These are phyloP conservation scores for Camponotus vicinus DNA, from an alignment of 1,140 invertebrate species.

Conservation along the genomic window DNA sequence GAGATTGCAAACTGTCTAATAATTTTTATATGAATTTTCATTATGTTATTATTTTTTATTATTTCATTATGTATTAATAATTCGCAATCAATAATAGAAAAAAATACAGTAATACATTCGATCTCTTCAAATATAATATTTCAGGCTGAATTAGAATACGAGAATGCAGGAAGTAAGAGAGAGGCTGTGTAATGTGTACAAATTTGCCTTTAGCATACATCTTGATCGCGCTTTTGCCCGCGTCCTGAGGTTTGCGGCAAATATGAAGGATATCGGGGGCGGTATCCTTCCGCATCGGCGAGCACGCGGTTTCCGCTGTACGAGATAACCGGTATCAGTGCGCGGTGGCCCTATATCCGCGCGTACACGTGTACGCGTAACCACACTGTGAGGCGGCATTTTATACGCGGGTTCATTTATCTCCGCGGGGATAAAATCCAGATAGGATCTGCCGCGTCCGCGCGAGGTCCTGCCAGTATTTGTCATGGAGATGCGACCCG, in stretches of 20 bases:
- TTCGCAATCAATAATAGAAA: not conserved
- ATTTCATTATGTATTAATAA: too few species aligned
- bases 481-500: conserved; percentile 81
- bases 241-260: conserved; percentile 23
- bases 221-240: not conserved
- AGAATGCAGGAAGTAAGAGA: too few species aligned
- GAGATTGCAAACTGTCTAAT: not conserved
- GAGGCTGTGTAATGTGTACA: not conserved
- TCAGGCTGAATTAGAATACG: not conserved
- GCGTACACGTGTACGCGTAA: conserved; percentile 64
- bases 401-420: conserved; percentile 80
- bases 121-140: not conserved
- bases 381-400: conserved; percentile 69
- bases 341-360: conserved; percentile 52
- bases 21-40: too few species aligned
- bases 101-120: not conserved
- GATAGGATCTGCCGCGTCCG: conserved; percentile 79
- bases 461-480: conserved; percentile 83
- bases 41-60: too few species aligned
- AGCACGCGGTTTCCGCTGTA: conserved; percentile 43
- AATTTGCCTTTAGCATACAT: not conserved
- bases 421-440: conserved; percentile 78
- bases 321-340: conserved; percentile 44
- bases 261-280: conserved; percentile 36
- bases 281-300: conserved; percentile 27